Evolutionary conservation across 2,113 vertebrate genomes (phyloP), one percentile per base, ranked within the genome.

Genomic region (Trochalopteron elliotii): DNA sequence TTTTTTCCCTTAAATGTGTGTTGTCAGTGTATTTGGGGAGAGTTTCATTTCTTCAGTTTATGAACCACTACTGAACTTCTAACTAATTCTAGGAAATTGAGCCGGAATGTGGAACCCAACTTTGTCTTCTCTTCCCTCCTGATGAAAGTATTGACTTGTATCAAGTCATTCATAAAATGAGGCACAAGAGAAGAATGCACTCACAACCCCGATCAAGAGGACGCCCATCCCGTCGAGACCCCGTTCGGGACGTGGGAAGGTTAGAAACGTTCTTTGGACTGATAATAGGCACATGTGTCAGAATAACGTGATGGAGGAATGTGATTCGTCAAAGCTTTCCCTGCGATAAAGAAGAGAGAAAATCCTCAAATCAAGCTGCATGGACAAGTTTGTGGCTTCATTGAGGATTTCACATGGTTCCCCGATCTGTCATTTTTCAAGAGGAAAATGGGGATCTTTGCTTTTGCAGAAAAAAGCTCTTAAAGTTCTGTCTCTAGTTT

Each of bases 231-330:
- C 98, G 98, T 95, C 98, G 99, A 98, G 99, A 99, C 98, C 99
- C 98, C 52, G 98, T 98, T 98, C 98, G 99, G 95, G 99, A 99
- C 95, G 99, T 99, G 99, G 99, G 99, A 99, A 99, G 99, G 99
- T 99, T 99, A 99, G 99, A 99, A 99, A 98, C 98, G 97, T 99
- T 99, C 98, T 99, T 99, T 99, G 98, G 99, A 99, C 99, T 98
- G 98, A 98, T 99, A 98, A 94, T 99, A 98, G 98, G 98, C 98
- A 98, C 98, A 97, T 98, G 97, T 98, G 87, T 98, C 97, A 98
- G 98, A 98, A 98, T 99, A 98, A 99, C 98, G 91, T 98, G 99
- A 99, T 96, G 98, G 98, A 99, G 98, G 98, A 98, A 98, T 98
- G 74, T 97, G 98, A 98, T 98, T 98, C 98, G 97, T 98, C 98